Base-by-base conservation (phyloP, 2,888 invertebrate genomes). In the Melanotus villosus region DNA sequence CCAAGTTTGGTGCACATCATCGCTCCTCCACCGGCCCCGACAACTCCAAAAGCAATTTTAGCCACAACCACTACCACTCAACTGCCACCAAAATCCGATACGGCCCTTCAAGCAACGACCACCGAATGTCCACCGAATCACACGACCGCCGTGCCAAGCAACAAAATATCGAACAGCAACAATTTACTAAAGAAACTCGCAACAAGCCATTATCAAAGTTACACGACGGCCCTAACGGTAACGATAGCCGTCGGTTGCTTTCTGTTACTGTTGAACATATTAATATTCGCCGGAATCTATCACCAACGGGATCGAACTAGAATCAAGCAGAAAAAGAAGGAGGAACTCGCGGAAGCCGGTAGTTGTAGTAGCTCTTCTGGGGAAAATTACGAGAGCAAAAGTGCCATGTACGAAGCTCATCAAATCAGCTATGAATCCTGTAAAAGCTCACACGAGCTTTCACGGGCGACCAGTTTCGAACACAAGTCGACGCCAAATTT, bases 251-350 rank as follows among this genome's bases (percentile, higher is more conserved):
- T 95, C 6, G 95, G 94, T 0, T 94, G 94, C 78, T 94, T 95
- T 75, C 87, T 95, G 5, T 86, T 95, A 6, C 86, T 95, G 23
- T 87, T 95, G 21, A 95, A 95, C 80, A 91, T 95, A 9, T 87
- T 95, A 19, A 96, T 96, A 76, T 96, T 96, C 79, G 95, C 95
- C 45, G 95, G 95, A 1, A 95, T 95, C 71, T 95, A 94, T 80
- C 94, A 94, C 79, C 94, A 95, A 82, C 88, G 94, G 0, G 94
- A 94, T 76, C 79, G 87, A 77, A 81, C 88, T 57, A 88, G 89
- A 73, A 87, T 87, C 26, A 81, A 82, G 73, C 76, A 91, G 71
- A 90, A 91, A 59, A 92, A 92, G 78, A 91, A 90, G 65, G 93
- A 94, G 76, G 93, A 93, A 77, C 83, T 93, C 14, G 89, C 91